A percentile compares a stretch with the other conserved stretches of the same genome.
Conservation (phyloP, 2,888 invertebrate species). For the Hedychridium roseum region DNA sequence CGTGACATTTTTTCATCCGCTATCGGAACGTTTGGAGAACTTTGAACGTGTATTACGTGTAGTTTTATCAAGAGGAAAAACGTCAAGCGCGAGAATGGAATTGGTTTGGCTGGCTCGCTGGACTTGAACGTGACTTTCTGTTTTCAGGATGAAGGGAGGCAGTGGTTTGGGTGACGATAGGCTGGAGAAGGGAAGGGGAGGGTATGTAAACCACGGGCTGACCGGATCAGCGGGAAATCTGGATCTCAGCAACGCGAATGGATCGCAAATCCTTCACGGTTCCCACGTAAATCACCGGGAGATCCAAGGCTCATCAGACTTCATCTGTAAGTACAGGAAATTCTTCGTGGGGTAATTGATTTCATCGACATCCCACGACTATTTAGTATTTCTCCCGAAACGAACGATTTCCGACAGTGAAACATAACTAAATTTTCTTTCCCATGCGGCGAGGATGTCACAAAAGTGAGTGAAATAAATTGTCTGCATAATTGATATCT, state of each 20-base stretch:
- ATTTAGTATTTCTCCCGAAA: not conserved
- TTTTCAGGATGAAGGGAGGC: slow-evolving; percentile 48
- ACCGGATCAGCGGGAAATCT: slow-evolving; percentile 45
- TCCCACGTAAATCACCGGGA: slow-evolving; percentile 60
- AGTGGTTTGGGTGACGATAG: slow-evolving; percentile 34
- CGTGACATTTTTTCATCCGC: too few species aligned
- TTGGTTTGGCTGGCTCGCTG: too few species aligned
- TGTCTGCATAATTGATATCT: too few species aligned
- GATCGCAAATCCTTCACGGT: slow-evolving; percentile 31
- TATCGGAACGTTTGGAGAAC: too few species aligned
- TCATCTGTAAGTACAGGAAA: slow-evolving; percentile 66
- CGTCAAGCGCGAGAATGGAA: too few species aligned
- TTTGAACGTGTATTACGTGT: too few species aligned
- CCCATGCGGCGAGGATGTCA: slow-evolving; percentile 39
- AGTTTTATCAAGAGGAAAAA: too few species aligned
- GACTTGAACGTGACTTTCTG: too few species aligned
- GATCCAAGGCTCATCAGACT: slow-evolving; percentile 70
- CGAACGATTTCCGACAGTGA: not conserved
- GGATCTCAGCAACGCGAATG: slow-evolving; percentile 39
- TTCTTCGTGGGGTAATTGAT: too few species aligned
- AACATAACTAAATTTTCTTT: slow-evolving; percentile 18
- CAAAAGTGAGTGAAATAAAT: slow-evolving; percentile 44
- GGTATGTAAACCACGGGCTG: slow-evolving; percentile 53
- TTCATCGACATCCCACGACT: slow-evolving; percentile 16
- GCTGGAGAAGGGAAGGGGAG: slow-evolving; percentile 34